Evolutionary conservation across 1,140 invertebrate species (phyloP).

Genomic region (Drosophila takahashii): DNA sequence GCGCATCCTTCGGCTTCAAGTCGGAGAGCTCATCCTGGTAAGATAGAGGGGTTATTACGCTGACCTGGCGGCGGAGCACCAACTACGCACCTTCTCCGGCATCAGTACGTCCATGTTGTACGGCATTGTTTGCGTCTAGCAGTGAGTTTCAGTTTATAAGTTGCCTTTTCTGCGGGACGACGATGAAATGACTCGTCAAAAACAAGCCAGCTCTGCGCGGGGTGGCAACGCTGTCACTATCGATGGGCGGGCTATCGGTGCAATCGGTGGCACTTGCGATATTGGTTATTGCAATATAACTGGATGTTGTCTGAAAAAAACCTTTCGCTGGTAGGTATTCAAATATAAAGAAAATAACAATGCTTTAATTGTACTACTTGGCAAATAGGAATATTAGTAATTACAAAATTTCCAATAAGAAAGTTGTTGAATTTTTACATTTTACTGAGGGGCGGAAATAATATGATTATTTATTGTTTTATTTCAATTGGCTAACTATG

Average conservation of each 20-base stretch:
- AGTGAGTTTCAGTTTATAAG: constrained; percentile 20
- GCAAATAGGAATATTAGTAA: no score
- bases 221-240: constrained; percentile 4
- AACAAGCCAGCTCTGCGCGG: constrained; percentile 49
- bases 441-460: no score
- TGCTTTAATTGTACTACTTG: no score
- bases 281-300: no score
- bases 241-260: constrained; percentile 8
- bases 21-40: constrained; percentile 87
- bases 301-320: no score
- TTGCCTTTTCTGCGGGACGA: constrained; percentile 40
- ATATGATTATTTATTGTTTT: no score
- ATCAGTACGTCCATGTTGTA: constrained; percentile 88
- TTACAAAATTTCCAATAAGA: no score
- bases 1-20: constrained; percentile 86
- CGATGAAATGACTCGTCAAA: constrained; percentile 76
- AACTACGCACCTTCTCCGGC: constrained; percentile 88
- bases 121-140: constrained; percentile 84
- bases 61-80: background rate
- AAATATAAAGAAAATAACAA: no score
- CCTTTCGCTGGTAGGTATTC: no score
- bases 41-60: background rate
- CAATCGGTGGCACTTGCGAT: background rate
- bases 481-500: no score
- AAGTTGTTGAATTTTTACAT: no score